These are phyloP conservation scores for Dufourea novaeangliae DNA, from an alignment of 1,140 invertebrate species.

Conservation along the genomic window DNA sequence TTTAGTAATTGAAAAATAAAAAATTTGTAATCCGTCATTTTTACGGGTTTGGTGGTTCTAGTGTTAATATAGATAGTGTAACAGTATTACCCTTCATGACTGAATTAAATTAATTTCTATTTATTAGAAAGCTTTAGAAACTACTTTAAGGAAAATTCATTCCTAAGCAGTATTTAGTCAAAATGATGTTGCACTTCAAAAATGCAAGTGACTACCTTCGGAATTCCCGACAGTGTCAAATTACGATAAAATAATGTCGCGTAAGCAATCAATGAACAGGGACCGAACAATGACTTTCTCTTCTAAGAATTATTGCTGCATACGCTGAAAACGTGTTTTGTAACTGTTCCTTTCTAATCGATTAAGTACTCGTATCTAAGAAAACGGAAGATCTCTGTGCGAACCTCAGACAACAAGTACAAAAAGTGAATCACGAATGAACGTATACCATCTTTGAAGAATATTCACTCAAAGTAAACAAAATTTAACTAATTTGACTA, in stretches of 20 bases:
- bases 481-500: too few relatives aligned
- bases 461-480: too few relatives aligned
- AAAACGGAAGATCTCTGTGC: background rate
- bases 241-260: background rate
- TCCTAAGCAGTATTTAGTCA: background rate
- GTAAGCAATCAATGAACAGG: slow-evolving; percentile 1
- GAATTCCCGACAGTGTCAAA: background rate
- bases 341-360: slow-evolving; percentile 25
- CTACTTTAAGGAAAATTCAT: background rate
- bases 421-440: background rate
- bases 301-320: slow-evolving; percentile 14
- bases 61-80: too few relatives aligned
- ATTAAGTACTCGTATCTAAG: background rate
- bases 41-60: too few relatives aligned
- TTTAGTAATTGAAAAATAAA: too few relatives aligned
- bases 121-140: background rate
- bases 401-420: background rate
- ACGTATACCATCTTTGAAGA: too few relatives aligned
- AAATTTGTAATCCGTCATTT: too few relatives aligned
- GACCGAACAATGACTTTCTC: slow-evolving; percentile 31
- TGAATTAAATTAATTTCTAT: too few relatives aligned
- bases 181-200: background rate
- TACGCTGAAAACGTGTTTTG: background rate
- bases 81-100: too few relatives aligned
- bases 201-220: background rate